Evolutionary conservation across 2,888 invertebrate species (phyloP), one percentile per base, ranked within the genome.

Genomic region (Mycogona germanica): DNA sequence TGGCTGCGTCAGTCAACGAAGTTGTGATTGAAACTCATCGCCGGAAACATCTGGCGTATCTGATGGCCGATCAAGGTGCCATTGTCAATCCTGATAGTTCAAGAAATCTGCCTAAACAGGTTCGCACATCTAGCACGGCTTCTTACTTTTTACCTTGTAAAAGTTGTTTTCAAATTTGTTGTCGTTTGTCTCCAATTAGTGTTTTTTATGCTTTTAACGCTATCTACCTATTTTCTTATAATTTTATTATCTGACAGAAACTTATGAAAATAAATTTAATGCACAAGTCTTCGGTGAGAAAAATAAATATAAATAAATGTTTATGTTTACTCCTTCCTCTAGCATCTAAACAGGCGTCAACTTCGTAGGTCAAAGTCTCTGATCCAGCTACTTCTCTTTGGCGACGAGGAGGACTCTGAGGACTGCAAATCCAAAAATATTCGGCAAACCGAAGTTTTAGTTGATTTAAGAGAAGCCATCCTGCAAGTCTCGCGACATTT

Each of bases 1-100:
- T 88, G 57, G 84, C 87, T 41, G 82, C 83, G 28, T 84, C 87
- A 1, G 73, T 93, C 51, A 88, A 84, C 62, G 85, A 89, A 62
- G 82, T 84, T 55, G 77, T 85, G 63, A 77, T 91, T 57, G 92
- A 93, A 65, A 88, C 89, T 2, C 89, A 93, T 66, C 76, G 95
- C 51, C 78, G 92, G 58, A 79, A 92, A 60, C 93, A 95, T 71
- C 77, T 93, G 60, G 96, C 96, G 9, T 92, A 93, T 70, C 74
- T 97, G 44, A 95, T 95, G 93, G 89, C 92, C 32, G 95, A 95
- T 70, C 92, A 92, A 68, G 96, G 95, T 38, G 87, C 87, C 52
- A 74, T 95, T 55, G 87, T 92, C 37, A 92, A 91, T 72, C 91
- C 92, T 2, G 87, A 88, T 66, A 84, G 84, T 14, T 80, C 83